phyloP scores from a whole-genome alignment of 2,113 vertebrate genomes.

The Saguinus imperator region DNA sequence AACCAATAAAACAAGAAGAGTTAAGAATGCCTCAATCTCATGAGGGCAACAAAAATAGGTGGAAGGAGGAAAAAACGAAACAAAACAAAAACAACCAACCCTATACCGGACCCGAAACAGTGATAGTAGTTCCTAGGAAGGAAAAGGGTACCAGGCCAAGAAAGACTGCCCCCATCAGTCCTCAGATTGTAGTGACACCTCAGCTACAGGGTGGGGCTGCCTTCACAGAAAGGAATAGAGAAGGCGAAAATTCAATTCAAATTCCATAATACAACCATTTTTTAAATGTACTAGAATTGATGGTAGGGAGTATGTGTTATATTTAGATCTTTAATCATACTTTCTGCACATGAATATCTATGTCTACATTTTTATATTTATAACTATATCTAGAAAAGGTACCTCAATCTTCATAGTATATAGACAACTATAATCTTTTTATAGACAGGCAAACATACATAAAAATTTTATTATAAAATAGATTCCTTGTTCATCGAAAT shows the following conservation, averaged over 20 bases:
- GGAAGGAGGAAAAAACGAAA: background rate
- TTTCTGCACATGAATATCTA: background rate
- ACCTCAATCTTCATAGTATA: background rate
- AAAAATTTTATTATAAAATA: background rate
- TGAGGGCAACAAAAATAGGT: background rate
- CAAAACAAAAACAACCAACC: background rate
- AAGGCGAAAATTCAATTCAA: constrained; percentile 2
- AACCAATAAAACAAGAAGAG: background rate
- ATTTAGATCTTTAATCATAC: background rate
- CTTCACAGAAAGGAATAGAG: constrained; percentile 21
- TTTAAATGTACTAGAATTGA: background rate
- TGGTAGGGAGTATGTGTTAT: background rate
- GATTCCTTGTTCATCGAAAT: background rate
- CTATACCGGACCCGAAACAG: background rate
- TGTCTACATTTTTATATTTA: constrained; percentile 12
- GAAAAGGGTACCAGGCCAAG: background rate
- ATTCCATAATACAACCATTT: background rate
- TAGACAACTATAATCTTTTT: background rate
- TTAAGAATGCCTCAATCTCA: background rate
- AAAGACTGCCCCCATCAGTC: constrained; percentile 43
- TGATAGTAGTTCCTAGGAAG: background rate
- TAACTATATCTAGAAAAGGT: background rate
- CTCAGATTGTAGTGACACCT: background rate
- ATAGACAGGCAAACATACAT: background rate
- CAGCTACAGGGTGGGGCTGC: constrained; percentile 66